Base-by-base conservation (phyloP, 2,113 vertebrate genomes). In the Phyllopteryx taeniolatus region DNA sequence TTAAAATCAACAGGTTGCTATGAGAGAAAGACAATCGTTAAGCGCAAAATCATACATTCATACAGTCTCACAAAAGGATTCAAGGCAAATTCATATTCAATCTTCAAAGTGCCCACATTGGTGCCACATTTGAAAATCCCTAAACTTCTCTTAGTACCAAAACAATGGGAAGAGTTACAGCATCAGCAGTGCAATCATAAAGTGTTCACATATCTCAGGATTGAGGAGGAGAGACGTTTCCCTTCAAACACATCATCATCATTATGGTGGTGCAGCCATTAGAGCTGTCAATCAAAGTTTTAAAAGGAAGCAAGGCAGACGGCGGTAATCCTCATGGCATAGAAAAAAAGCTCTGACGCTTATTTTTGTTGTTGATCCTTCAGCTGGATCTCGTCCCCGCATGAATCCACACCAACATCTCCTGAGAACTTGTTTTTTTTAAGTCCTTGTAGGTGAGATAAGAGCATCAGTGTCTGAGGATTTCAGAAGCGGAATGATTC, bases 71-170 rank as follows among this genome's bases (percentile, higher is more conserved):
- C 35, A 79, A 75, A 77, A 72, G 47, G 22, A 11, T n/a, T 49
- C n/a, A 17, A 46, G 15, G 64, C 53, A 35, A 69, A 59, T 39
- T 43, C 59, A 66, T 10, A 53, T 70, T 8, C 27, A 27, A 27
- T 27, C 27, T 53, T 19, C 80, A 85, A 88, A 86, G 85, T 89
- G 77, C 74, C 61, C 27, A 67, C 19, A 20, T 74, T 79, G 67
- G 13, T 82, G 81, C 73, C 71, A 80, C 46, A 69, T 76, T 72
- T 75, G 39, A 74, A 87, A 83, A 80, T 81, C 72, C 73, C 76
- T 79, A 77, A 67, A 82, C 8, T 76, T 66, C 11, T 59, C 65
- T 11, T 69, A 73, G 86, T 89, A 89, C 85, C 83, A 86, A 75
- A 81, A 74, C 31, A 1, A 53, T 46, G 31, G 44, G 27, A 74